These are phyloP conservation scores for Lottia scabra DNA, from an alignment of 2,888 invertebrate genomes.

Conservation along the genomic window DNA sequence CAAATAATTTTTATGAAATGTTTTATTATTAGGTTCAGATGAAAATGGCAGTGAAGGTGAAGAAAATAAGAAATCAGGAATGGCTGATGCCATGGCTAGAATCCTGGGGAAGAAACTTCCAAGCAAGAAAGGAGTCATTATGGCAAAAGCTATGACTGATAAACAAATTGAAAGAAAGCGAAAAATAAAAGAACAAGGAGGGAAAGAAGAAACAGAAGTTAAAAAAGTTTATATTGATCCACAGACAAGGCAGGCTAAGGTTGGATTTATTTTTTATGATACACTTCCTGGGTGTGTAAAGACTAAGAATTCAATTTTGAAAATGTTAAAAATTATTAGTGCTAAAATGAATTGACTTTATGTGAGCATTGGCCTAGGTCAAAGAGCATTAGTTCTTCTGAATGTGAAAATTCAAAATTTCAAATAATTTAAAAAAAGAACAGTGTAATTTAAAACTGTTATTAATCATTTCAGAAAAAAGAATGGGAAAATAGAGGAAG, in stretches of 20 bases:
- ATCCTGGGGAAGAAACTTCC: conserved; percentile 46
- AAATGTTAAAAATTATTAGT: too few species aligned
- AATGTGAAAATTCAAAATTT: too few species aligned
- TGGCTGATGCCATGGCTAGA: conserved; percentile 48
- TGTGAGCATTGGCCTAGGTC: too few species aligned
- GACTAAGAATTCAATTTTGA: too few species aligned
- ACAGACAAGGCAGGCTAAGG: conserved; percentile 13
- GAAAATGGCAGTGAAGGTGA: not conserved
- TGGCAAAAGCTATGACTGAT: conserved; percentile 48
- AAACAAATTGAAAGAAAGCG: conserved; percentile 36
- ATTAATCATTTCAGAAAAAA: conserved; percentile 35
- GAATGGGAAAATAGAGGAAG: conserved; percentile 74
- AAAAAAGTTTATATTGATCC: not conserved
- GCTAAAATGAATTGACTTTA: too few species aligned
- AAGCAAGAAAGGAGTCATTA: conserved; percentile 38
- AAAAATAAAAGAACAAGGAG: conserved; percentile 24
- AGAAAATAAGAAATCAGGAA: conserved; percentile 26
- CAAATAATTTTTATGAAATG: too few species aligned
- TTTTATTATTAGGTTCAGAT: too few species aligned
- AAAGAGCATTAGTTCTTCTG: too few species aligned
- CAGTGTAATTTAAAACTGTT: too few species aligned
- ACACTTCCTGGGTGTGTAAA: too few species aligned
- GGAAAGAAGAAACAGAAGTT: not conserved
- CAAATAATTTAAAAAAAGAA: too few species aligned
- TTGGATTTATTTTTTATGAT: not conserved